These are phyloP conservation scores for Heterohyrax brucei DNA, from an alignment of 2,797 vertebrate species.

Conservation along the genomic window DNA sequence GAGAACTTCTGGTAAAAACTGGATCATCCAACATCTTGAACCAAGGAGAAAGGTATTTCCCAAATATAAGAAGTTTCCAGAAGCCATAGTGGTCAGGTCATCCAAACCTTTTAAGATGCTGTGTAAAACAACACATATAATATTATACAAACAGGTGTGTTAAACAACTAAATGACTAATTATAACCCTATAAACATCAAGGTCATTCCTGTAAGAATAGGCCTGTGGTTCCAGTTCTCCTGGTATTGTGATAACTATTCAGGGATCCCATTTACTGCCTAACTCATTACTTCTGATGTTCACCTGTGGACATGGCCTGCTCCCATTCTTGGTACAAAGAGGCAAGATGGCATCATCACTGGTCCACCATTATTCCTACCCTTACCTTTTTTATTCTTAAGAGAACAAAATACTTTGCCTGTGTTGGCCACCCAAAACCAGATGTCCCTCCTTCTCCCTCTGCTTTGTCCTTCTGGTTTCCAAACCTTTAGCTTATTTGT, in stretches of 20 bases:
- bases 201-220: constrained; percentile 14
- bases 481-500: constrained; percentile 36
- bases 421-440: not conserved
- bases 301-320: not conserved
- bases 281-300: not conserved
- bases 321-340: constrained; percentile 48
- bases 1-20: constrained; percentile 49
- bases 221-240: not conserved
- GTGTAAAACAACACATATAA: constrained; percentile 69
- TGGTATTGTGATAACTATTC: not conserved
- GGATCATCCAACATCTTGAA: constrained; percentile 64
- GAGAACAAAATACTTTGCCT: not conserved
- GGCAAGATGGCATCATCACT: not conserved
- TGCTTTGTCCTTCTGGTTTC: constrained; percentile 36
- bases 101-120: constrained; percentile 40
- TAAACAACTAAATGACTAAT: constrained; percentile 46
- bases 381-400: not conserved
- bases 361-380: not conserved
- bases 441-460: not conserved
- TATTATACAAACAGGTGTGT: constrained; percentile 38
- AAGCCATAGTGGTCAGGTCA: constrained; percentile 42
- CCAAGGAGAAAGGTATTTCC: constrained; percentile 69
- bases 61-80: not conserved
- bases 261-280: not conserved
- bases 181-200: not conserved